Evolutionary conservation across 2,888 invertebrate genomes (phyloP), one percentile per base, ranked within the genome.

Genomic region (Mechanitis mazaeus): DNA sequence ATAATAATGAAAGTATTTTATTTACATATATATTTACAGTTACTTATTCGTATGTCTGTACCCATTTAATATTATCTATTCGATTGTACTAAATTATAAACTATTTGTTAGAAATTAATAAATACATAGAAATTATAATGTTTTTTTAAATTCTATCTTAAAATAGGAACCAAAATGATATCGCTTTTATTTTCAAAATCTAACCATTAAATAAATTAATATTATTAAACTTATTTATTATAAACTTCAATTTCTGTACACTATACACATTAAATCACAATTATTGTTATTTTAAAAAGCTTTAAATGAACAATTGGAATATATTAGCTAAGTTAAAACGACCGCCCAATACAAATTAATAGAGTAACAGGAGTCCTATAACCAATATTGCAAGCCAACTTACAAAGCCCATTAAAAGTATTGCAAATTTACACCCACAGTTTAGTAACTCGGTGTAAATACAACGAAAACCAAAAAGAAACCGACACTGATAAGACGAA

Each of bases 161-260:
- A 78, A 77, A 85, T 90, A 90, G 89, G 89, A 90, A 90, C 89
- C 87, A 89, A 90, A 88, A 66, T 50, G 9, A 59, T 64, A 64
- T 66, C 54, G 60, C 60, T 66, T 64, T 61, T 55, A 33, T 54
- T 60, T 56, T 55, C 46, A 59, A 33, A 58, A 50, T 47, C 47
- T 55, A 50, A 60, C 56, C 45, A 57, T 54, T 80, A 81, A 87
- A 87, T 87, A 88, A 88, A 84, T 88, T 84, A 85, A 80, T 78
- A 72, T 69, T 69, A 64, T 68, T 70, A 72, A 72, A 80, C 78
- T 78, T 80, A 77, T 64, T 74, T 64, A 59, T 66, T 65, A 70
- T 65, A 74, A 78, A 77, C 81, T 79, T 82, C 69, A 71, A 76
- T 80, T 79, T 83, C 84, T 88, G 81, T 89, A 87, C 87, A 89